Conservation (phyloP, 2,797 vertebrate genomes). For the Phrynocephalus forsythii region DNA sequence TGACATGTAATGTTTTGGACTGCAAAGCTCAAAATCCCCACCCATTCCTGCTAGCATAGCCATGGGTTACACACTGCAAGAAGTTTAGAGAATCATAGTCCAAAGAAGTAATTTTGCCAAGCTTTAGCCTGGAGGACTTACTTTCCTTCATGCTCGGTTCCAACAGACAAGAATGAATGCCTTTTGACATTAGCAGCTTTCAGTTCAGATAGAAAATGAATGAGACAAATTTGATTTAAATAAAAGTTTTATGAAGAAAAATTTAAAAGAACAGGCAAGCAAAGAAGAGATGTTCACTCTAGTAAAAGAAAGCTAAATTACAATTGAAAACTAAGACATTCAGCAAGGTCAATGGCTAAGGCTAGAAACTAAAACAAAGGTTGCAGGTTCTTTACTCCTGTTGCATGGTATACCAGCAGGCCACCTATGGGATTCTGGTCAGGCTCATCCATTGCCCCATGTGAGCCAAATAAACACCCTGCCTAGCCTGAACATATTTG, state of each 20-base stretch:
- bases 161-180: neutral
- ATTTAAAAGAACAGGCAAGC: constrained; percentile 1
- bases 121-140: neutral
- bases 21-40: too few species aligned
- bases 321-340: constrained; percentile 1
- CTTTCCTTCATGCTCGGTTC: neutral
- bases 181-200: neutral
- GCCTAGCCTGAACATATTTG: neutral
- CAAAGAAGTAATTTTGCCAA: too few species aligned
- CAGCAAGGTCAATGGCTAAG: neutral
- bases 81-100: too few species aligned
- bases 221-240: constrained; percentile 8
- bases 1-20: too few species aligned
- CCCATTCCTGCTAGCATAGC: too few species aligned
- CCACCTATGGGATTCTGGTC: too few species aligned
- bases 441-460: too few species aligned
- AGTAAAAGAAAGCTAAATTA: constrained; percentile 21
- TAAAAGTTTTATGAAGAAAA: constrained; percentile 14
- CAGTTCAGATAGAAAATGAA: neutral
- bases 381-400: neutral
- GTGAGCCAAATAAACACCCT: too few species aligned
- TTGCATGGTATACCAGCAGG: too few species aligned
- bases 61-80: too few species aligned
- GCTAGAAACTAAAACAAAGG: neutral
- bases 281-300: neutral